Evolutionary conservation across 2,888 invertebrate species (phyloP).

Genomic region (Leucania comma): DNA sequence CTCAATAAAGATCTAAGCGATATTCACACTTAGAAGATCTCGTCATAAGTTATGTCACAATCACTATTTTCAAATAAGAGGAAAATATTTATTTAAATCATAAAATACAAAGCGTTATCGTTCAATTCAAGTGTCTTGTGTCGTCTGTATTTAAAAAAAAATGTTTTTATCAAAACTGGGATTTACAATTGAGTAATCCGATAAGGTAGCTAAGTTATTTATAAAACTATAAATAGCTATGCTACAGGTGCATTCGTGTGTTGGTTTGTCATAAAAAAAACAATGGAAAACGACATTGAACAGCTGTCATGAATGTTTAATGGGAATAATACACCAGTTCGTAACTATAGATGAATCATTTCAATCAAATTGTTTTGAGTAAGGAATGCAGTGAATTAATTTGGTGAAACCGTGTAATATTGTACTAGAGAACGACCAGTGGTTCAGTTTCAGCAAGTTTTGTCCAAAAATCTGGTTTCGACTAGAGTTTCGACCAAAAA

Average conservation of each 20-base stretch:
- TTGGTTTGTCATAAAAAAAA: conserved; percentile 26
- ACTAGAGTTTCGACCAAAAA: too few relatives aligned
- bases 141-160: neutral
- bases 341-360: neutral
- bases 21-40: neutral
- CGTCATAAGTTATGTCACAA: neutral
- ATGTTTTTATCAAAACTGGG: conserved; percentile 17
- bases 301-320: conserved; percentile 8
- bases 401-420: neutral
- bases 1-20: neutral
- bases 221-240: neutral
- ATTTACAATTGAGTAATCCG: conserved; percentile 38
- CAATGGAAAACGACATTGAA: conserved; percentile 21
- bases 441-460: too few relatives aligned
- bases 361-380: neutral
- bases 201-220: conserved; percentile 23
- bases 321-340: neutral
- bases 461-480: too few relatives aligned
- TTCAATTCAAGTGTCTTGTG: conserved; percentile 35
- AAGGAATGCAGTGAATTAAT: neutral
- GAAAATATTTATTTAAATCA: neutral
- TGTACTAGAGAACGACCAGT: neutral
- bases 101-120: conserved; percentile 7
- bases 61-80: neutral
- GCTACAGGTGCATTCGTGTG: conserved; percentile 41